These are phyloP conservation scores for Eospalax fontanierii DNA, from an alignment of 2,797 vertebrate species.

Conservation along the genomic window DNA sequence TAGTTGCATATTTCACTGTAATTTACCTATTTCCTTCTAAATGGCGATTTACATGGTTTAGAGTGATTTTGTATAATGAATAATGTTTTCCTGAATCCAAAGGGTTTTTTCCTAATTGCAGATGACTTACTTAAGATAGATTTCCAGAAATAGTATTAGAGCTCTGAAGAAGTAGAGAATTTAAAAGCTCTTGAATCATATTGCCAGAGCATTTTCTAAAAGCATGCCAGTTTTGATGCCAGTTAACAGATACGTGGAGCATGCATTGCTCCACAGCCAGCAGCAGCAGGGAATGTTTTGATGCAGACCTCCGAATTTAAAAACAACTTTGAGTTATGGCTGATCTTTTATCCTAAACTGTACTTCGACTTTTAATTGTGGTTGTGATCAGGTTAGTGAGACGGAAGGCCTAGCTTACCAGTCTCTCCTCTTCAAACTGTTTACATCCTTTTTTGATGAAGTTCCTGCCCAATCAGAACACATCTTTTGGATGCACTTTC, in stretches of 20 bases:
- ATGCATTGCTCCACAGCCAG: not conserved
- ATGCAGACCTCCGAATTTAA: constrained; percentile 62
- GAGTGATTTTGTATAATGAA: constrained; percentile 74
- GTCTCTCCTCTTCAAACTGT: not conserved
- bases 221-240: constrained; percentile 55
- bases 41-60: constrained; percentile 65
- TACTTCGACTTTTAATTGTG: not conserved
- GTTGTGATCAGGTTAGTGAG: not conserved
- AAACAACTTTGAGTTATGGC: constrained; percentile 30
- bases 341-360: constrained; percentile 56
- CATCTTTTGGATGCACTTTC: not conserved
- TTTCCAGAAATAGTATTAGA: constrained; percentile 77
- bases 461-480: not conserved
- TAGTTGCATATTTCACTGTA: constrained; percentile 63
- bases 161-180: constrained; percentile 73
- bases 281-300: constrained; percentile 32
- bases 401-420: not conserved
- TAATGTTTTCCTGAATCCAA: constrained; percentile 66
- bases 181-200: constrained; percentile 75
- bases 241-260: constrained; percentile 43
- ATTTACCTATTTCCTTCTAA: constrained; percentile 77
- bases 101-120: constrained; percentile 63
- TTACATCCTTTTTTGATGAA: not conserved
- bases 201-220: constrained; percentile 69
- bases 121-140: constrained; percentile 75